Conservation (phyloP, 1,140 invertebrate genomes). For the Liolophura sinensis region DNA sequence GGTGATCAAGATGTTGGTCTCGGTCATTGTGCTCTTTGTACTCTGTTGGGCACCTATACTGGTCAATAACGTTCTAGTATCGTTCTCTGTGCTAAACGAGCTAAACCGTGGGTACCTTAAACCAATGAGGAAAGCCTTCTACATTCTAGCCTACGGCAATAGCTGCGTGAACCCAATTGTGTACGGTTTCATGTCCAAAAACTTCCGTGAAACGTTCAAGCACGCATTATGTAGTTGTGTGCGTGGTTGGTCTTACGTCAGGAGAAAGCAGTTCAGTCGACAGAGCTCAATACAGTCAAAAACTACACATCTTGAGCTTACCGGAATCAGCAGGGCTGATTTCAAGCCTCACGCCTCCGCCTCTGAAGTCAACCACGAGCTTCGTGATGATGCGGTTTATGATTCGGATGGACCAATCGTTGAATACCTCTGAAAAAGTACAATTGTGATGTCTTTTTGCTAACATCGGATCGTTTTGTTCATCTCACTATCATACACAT, state of each 20-base stretch:
- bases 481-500: too few species aligned
- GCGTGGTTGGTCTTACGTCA: conserved; percentile 29
- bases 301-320: too few species aligned
- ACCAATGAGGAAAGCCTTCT: conserved; percentile 67
- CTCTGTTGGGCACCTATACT: conserved; percentile 62
- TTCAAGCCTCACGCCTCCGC: too few species aligned
- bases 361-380: too few species aligned
- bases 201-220: conserved; percentile 70
- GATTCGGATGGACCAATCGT: too few species aligned
- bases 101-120: conserved; percentile 63
- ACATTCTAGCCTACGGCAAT: conserved; percentile 62
- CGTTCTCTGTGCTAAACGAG: conserved; percentile 64
- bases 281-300: too few species aligned
- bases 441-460: too few species aligned
- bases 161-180: conserved; percentile 78
- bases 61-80: conserved; percentile 49
- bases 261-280: conserved; percentile 27
- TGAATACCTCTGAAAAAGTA: too few species aligned
- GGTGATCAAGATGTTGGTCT: too few species aligned
- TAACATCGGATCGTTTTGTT: too few species aligned
- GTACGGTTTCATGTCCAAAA: conserved; percentile 80
- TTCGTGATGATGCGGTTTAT: too few species aligned
- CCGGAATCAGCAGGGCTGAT: too few species aligned
- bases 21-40: conserved; percentile 50
- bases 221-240: conserved; percentile 56